Percentiles rank a stretch among this genome's conserved stretches.
Evolutionary conservation across 2,797 vertebrate genomes (phyloP).

Genomic region (Rhadinocentrus ornatus): DNA sequence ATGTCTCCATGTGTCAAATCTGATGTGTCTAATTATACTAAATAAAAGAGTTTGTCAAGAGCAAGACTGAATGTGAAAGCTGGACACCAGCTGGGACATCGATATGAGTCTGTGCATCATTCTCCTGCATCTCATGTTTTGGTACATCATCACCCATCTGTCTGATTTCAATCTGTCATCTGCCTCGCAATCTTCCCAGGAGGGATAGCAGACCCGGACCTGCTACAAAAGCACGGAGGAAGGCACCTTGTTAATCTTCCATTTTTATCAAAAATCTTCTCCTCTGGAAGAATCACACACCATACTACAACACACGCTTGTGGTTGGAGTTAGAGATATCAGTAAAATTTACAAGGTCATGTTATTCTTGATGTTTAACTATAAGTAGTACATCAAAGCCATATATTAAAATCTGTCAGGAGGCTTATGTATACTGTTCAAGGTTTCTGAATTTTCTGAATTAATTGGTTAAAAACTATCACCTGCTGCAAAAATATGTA

Average conservation of each 20-base stretch:
- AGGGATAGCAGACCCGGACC: constrained; percentile 23
- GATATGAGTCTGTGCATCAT: constrained; percentile 43
- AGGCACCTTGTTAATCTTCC: constrained; percentile 52
- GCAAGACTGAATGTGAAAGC: too few species aligned
- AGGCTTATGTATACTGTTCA: constrained; percentile 30
- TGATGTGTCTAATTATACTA: not conserved
- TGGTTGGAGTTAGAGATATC: constrained; percentile 29
- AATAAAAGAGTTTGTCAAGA: constrained; percentile 21
- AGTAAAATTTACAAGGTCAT: constrained; percentile 37
- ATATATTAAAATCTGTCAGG: constrained; percentile 16
- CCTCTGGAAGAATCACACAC: constrained; percentile 41
- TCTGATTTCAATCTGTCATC: constrained; percentile 64
- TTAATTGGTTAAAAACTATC: constrained; percentile 66
- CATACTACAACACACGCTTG: constrained; percentile 11
- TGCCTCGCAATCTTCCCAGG: constrained; percentile 64
- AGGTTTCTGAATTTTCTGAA: constrained; percentile 71
- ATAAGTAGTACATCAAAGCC: constrained; percentile 1
- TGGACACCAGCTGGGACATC: too few species aligned
- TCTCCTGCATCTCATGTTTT: constrained; percentile 47
- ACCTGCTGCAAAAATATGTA: constrained; percentile 40
- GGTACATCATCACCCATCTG: constrained; percentile 59
- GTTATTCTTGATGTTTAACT: constrained; percentile 30
- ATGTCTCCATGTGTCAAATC: constrained; percentile 1
- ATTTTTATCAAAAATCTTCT: constrained; percentile 61
- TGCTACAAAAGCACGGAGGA: constrained; percentile 43